phyloP scores from a whole-genome alignment of 2,888 invertebrate genomes.

The Tribolium freemani region DNA sequence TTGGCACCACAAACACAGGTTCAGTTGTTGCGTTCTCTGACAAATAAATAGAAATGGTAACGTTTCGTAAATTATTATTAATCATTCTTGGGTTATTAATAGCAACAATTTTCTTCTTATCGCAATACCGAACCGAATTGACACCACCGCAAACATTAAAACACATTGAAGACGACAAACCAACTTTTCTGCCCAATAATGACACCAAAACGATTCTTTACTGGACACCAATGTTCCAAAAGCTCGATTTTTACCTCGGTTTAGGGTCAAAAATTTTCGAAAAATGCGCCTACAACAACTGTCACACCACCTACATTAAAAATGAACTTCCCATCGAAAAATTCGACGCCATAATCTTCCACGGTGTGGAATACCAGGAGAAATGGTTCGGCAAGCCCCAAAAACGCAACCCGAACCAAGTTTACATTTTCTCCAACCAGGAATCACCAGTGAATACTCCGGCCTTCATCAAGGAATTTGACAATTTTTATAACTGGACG shows the following conservation, averaged over 20 bases:
- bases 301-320: conserved; percentile 67
- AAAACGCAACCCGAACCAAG: conserved; percentile 65
- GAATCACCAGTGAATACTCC: conserved; percentile 66
- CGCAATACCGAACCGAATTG: conserved; percentile 3
- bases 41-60: background rate
- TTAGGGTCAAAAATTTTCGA: conserved; percentile 51
- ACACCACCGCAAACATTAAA: background rate
- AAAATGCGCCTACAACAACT: conserved; percentile 66
- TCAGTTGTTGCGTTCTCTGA: background rate
- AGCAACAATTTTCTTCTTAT: background rate
- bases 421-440: conserved; percentile 70
- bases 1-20: background rate
- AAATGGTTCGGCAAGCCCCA: conserved; percentile 60
- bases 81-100: background rate
- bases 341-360: conserved; percentile 72
- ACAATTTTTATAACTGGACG: conserved; percentile 71
- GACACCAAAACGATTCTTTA: conserved; percentile 51
- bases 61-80: background rate
- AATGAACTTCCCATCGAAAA: conserved; percentile 62
- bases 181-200: background rate
- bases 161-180: background rate
- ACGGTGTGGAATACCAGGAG: conserved; percentile 64
- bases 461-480: conserved; percentile 51
- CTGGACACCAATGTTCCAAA: conserved; percentile 54
- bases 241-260: conserved; percentile 48